These are phyloP conservation scores for Trichomycterus rosablanca DNA, from an alignment of 2,113 vertebrate species.

Conservation along the genomic window DNA sequence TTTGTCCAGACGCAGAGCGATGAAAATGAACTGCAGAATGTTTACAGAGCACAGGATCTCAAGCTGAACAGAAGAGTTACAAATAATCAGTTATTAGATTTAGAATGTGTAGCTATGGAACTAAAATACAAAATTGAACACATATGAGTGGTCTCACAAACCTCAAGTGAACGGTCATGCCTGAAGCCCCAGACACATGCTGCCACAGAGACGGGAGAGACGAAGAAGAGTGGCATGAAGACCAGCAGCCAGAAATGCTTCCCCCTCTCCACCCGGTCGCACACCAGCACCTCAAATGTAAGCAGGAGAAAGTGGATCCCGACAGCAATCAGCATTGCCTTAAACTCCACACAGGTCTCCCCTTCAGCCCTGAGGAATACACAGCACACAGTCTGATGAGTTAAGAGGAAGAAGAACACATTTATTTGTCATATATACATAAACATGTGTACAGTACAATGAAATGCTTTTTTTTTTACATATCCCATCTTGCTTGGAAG, in stretches of 20 bases:
- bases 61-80: constrained; percentile 71
- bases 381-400: no score
- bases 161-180: constrained; percentile 94
- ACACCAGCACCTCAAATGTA: constrained; percentile 96
- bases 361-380: constrained; percentile 80
- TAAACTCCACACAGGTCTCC: constrained; percentile 97
- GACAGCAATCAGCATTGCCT: constrained; percentile 95
- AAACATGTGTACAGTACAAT: no score
- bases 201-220: constrained; percentile 93
- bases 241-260: constrained; percentile 93
- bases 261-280: constrained; percentile 85
- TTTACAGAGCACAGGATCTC: constrained; percentile 98
- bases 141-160: constrained; percentile 45
- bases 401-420: no score
- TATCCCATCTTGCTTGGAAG: no score
- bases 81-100: not conserved
- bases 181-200: constrained; percentile 98
- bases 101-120: not conserved
- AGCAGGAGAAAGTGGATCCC: constrained; percentile 92
- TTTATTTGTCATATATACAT: no score
- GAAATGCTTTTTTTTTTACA: no score
- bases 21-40: constrained; percentile 99
- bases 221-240: constrained; percentile 97
- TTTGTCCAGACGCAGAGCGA: constrained; percentile 87
- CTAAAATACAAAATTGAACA: not conserved